Evolutionary conservation across 2,113 vertebrate genomes (phyloP), one percentile per base, ranked within the genome.

Genomic region (Cyphotilapia sp.): DNA sequence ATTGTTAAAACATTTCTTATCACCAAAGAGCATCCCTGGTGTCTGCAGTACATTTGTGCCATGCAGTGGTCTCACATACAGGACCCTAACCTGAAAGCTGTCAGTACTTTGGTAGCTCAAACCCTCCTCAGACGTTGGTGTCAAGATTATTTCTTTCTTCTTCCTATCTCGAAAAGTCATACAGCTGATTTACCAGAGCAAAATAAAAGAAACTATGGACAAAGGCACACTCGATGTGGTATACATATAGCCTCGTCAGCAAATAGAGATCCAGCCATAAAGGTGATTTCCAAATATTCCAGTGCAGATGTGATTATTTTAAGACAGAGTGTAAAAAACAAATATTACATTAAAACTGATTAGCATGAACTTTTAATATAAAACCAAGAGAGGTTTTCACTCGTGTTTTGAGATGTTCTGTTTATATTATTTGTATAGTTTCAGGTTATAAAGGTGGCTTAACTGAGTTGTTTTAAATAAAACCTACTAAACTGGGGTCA

Each of bases 401-500:
- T 7, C 2, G 1, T 45, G 42, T 29, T 76, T 47, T 47, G 4
- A 47, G 0, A 27, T 0, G 0, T 47, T 47, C 42, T 49, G 61
- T 27, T 78, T 49, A 78, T n/a, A 78, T 31, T 29, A 49, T 49
- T 78, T 49, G 3, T 31, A 14, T 3, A 16, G 61, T 86, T 85
- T 87, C 29, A 29, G 14, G 4, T 80, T 81, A 53, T 29, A 40
- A 57, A 51, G 6, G 8, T 61, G 42, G 57, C 29, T 66, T 80
- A 49, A 38, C 42, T 13, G 71, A 78, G 24, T 78, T 0, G 1
- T 31, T 78, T 78, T 49, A 31, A 49, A 49, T n/a, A 31, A 12
- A 47, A 29, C 8, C 14, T 29, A 5, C 71, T 29, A 9, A 66
- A 66, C 10, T 63, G 12, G 13, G 80, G 11, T 82, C 11, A 9